Percentiles rank a stretch among this genome's conserved stretches.
Conservation (phyloP, 2,888 invertebrate genomes). For the Cataglyphis cursor region DNA sequence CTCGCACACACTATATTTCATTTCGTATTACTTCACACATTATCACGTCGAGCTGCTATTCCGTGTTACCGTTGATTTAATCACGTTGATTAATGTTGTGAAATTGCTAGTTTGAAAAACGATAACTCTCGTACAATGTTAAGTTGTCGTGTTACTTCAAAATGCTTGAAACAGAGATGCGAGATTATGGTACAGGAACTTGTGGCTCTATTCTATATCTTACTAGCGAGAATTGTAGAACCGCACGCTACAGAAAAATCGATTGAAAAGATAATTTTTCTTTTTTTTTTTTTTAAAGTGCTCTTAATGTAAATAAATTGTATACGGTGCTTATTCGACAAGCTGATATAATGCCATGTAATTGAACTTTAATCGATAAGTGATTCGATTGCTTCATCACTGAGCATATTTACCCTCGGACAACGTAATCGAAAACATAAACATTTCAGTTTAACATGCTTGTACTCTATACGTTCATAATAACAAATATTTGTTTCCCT, state of each 20-base stretch:
- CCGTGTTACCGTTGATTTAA: slow-evolving; percentile 39
- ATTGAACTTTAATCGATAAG: slow-evolving; percentile 14
- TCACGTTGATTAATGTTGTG: slow-evolving; percentile 57
- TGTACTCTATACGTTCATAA: neutral
- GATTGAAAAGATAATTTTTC: neutral
- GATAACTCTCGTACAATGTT: slow-evolving; percentile 14
- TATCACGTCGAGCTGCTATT: neutral
- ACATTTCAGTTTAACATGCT: slow-evolving; percentile 29
- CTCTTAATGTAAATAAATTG: neutral
- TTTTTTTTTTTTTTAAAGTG: neutral
- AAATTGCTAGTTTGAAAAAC: slow-evolving; percentile 52
- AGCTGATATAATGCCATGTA: neutral
- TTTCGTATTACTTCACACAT: slow-evolving; percentile 37
- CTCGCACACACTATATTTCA: neutral
- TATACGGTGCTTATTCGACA: neutral
- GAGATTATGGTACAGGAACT: slow-evolving; percentile 30
- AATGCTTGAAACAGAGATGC: slow-evolving; percentile 44
- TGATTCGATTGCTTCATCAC: neutral
- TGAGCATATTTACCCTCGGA: neutral
- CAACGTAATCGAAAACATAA: slow-evolving; percentile 12
- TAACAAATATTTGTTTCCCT: slow-evolving; percentile 30
- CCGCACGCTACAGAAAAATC: slow-evolving; percentile 51
- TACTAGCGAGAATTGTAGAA: slow-evolving; percentile 34
- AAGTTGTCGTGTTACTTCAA: slow-evolving; percentile 26
- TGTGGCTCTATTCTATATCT: neutral